These are phyloP conservation scores for Cisticola juncidis DNA, from an alignment of 2,113 vertebrate species.

Conservation along the genomic window DNA sequence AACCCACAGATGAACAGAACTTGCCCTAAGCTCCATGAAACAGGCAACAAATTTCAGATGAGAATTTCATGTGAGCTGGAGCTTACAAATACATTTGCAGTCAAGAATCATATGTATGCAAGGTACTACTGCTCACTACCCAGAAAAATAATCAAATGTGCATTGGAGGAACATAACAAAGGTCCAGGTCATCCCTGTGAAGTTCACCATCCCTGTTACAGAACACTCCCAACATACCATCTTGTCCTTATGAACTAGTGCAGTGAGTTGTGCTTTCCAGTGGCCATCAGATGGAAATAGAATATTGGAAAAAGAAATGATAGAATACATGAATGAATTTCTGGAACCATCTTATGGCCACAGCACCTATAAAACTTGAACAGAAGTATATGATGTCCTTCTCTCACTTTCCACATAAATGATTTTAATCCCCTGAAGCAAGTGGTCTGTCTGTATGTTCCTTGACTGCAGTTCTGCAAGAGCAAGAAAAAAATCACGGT, in stretches of 20 bases:
- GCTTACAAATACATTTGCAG: background rate
- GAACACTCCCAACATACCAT: background rate
- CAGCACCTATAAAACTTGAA: background rate
- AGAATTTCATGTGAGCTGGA: background rate
- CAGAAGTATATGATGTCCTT: background rate
- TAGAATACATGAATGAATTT: constrained; percentile 10
- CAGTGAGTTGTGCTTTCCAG: constrained; percentile 45
- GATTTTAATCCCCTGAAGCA: background rate
- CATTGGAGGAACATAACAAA: background rate
- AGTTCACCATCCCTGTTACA: background rate
- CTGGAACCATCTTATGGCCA: background rate
- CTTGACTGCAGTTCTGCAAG: background rate
- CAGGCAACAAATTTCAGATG: background rate
- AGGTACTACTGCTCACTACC: background rate
- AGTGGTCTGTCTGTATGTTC: background rate
- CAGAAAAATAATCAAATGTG: background rate
- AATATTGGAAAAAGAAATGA: constrained; percentile 42
- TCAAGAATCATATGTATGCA: background rate
- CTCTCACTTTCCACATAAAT: background rate
- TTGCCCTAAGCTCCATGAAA: background rate
- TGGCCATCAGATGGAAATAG: background rate
- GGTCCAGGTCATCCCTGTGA: background rate
- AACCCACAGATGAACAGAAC: constrained; percentile 26
- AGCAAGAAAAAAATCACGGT: background rate
- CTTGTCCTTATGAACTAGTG: constrained; percentile 22